Conservation (phyloP, 2,888 invertebrate species). For the Limenitis camilla region DNA sequence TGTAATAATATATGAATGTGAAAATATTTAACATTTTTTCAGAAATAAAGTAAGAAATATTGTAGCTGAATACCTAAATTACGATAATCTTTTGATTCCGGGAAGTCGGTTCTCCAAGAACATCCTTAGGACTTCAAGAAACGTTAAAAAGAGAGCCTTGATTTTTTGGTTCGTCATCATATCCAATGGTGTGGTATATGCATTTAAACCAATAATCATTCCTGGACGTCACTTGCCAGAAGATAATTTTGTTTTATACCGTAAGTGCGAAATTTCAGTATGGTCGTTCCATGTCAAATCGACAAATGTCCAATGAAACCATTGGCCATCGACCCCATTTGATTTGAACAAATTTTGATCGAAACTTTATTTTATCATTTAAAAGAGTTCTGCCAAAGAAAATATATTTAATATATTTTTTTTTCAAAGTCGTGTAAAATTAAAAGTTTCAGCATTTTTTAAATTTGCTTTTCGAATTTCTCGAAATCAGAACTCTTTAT, state of each 20-base stretch:
- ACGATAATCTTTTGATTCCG: constrained; percentile 29
- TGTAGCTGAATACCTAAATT: constrained; percentile 30
- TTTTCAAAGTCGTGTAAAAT: no score
- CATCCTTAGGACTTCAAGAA: constrained; percentile 29
- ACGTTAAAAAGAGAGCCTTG: constrained; percentile 41
- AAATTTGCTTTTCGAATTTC: no score
- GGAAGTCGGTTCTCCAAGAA: constrained; percentile 35
- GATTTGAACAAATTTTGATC: no score
- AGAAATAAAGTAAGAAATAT: constrained; percentile 35
- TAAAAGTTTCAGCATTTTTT: no score
- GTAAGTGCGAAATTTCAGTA: background rate
- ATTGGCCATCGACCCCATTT: no score
- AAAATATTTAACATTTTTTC: constrained; percentile 6
- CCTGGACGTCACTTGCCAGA: constrained; percentile 34
- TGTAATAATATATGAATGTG: background rate
- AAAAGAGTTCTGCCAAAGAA: no score
- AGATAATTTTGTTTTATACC: background rate
- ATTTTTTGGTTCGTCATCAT: constrained; percentile 41
- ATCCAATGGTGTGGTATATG: constrained; percentile 35
- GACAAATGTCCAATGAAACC: background rate
- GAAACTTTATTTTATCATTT: no score
- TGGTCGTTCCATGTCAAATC: background rate
- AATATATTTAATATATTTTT: no score
- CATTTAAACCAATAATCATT: constrained; percentile 28
- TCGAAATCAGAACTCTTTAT: no score